A percentile compares a stretch with the other conserved stretches of the same genome.
Conservation (phyloP, 2,888 invertebrate species). For the Dynastes maya region DNA sequence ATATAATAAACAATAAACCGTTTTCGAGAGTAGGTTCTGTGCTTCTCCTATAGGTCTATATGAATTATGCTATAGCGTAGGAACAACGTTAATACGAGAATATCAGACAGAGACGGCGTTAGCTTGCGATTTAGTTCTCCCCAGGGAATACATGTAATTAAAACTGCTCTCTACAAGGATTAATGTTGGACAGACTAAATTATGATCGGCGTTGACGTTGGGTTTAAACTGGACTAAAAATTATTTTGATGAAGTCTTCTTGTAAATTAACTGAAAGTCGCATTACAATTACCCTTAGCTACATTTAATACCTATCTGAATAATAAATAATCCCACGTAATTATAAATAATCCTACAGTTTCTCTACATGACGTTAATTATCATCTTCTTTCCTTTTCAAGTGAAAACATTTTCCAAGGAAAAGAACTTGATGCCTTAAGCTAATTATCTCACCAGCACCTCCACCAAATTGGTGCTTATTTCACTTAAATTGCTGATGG, state of each 20-base stretch:
- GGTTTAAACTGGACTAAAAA: constrained; percentile 64
- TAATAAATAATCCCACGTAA: constrained; percentile 50
- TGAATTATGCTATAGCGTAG: constrained; percentile 38
- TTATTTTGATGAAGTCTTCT: constrained; percentile 63
- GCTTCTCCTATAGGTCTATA: background rate
- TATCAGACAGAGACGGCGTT: constrained; percentile 52
- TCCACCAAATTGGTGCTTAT: too few relatives aligned
- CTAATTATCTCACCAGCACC: too few relatives aligned
- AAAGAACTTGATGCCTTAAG: background rate
- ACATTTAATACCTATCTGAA: constrained; percentile 48
- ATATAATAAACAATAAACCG: constrained; percentile 54
- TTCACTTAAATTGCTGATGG: too few relatives aligned
- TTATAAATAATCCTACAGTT: constrained; percentile 46
- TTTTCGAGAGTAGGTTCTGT: constrained; percentile 42
- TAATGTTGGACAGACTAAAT: constrained; percentile 67
- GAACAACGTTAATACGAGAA: constrained; percentile 28
- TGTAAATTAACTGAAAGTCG: constrained; percentile 58
- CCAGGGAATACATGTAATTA: constrained; percentile 67
- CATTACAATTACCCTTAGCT: constrained; percentile 47
- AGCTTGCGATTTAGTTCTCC: constrained; percentile 64
- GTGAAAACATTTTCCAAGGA: background rate
- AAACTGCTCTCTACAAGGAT: constrained; percentile 68
- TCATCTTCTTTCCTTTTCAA: background rate
- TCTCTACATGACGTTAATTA: constrained; percentile 30
- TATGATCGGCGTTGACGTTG: constrained; percentile 63